Evolutionary conservation across 2,888 invertebrate genomes (phyloP).

Genomic region (Hybos culiciformis): DNA sequence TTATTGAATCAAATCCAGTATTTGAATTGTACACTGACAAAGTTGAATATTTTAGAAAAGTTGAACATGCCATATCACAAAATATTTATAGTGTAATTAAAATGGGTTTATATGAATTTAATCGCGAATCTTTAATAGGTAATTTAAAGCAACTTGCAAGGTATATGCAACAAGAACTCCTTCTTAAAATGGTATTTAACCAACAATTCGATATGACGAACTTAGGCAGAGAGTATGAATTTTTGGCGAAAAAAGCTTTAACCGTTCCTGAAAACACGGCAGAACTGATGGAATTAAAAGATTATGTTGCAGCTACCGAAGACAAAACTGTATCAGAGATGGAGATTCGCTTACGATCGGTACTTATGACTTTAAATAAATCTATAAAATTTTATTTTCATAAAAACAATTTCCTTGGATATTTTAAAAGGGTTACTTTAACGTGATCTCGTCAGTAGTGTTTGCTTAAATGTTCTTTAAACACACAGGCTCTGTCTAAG

Average conservation of each 20-base stretch:
- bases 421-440: too few species aligned
- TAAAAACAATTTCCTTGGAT: too few species aligned
- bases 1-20: slow-evolving; percentile 49
- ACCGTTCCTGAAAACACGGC: slow-evolving; percentile 71
- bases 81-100: slow-evolving; percentile 46
- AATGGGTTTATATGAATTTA: slow-evolving; percentile 75
- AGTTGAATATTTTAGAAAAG: slow-evolving; percentile 47
- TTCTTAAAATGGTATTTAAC: slow-evolving; percentile 62
- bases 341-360: slow-evolving; percentile 57
- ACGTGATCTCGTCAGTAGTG: too few species aligned
- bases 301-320: slow-evolving; percentile 62
- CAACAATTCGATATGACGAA: slow-evolving; percentile 65
- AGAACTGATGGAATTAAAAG: slow-evolving; percentile 69
- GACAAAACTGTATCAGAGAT: slow-evolving; percentile 53
- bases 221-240: slow-evolving; percentile 75
- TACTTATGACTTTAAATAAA: slow-evolving; percentile 20
- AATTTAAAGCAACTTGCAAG: slow-evolving; percentile 55
- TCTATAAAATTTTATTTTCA: too few species aligned
- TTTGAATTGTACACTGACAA: slow-evolving; percentile 51
- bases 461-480: too few species aligned
- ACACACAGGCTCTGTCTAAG: too few species aligned
- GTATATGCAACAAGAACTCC: slow-evolving; percentile 50
- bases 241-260: slow-evolving; percentile 62
- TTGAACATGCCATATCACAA: slow-evolving; percentile 46
- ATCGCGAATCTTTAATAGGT: slow-evolving; percentile 62